Evolutionary conservation across 2,797 vertebrate genomes (phyloP), one percentile per base, ranked within the genome.

Genomic region (Urocyon cinereoargenteus): DNA sequence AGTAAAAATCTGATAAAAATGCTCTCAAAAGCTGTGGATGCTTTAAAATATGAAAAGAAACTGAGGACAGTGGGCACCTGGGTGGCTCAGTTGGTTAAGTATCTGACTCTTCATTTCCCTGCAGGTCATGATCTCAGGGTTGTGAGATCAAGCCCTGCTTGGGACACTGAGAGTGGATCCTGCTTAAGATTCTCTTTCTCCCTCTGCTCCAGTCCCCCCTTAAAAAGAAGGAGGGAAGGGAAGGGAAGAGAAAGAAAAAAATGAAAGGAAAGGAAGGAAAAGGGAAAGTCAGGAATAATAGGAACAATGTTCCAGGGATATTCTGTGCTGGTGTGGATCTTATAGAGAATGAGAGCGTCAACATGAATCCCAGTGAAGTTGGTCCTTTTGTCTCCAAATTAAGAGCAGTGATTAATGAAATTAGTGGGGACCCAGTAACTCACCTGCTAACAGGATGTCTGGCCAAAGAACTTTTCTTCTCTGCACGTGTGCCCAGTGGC

Each of bases 241-340:
- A 40, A 40, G 40, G 40, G 40, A 40, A 40, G 40, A 40, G 40
- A 40, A 40, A 40, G 40, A 40, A 40, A 40, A 40, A 12, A 61
- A 40, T 40, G 61, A 28, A 6, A 1, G 28, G 14, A 15, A 14
- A 64, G 28, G 28, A 16, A 64, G 62, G 28, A 31, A 64, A 28
- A 6, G 13, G 31, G 64, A 66, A 66, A n/a, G 64, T n/a, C 28
- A 26, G 7, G 45, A 45, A 45, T 99, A 92, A 99, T 99, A 99
- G 99, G 98, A 99, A 99, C 98, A 97, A 99, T 98, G 99, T 99
- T 93, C 99, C 99, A 64, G 99, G 99, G 94, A 98, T 99, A 98
- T 99, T 99, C 99, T 99, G 99, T 99, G 99, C 99, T 99, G 99
- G 99, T 99, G 99, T 99, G 95, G 99, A 99, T 97, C 99, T 99